Evolutionary conservation across 1,140 invertebrate species (phyloP), one percentile per base, ranked within the genome.

Genomic region (Schmidtea mediterranea): DNA sequence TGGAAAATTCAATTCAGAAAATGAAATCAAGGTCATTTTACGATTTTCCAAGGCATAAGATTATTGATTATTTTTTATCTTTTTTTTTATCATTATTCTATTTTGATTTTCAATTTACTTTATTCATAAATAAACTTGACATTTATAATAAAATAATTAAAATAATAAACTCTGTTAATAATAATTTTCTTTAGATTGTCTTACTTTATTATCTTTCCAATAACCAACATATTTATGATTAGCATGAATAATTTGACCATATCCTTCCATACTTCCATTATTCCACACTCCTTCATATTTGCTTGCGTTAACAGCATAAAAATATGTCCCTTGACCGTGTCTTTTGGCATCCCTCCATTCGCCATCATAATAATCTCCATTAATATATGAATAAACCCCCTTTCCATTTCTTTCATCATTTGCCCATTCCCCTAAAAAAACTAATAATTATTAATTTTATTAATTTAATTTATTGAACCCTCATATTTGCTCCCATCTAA

Each of bases 341-440:
- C 97, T 98, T 56, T 86, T 84, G 69, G 98, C 98, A 61, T 82
- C 84, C 63, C 84, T 84, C 92, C 92, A 99, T 63, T 98, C 90
- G 13, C 92, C 90, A 61, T 92, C 86, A 67, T 92, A 92, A 55
- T 73, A 79, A 16, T 97, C 72, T 12, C 90, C 90, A 63, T 98
- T 90, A 39, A 82, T 87, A 32, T 90, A 74, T 65, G 97, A 89
- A 59, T 83, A 87, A 51, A 90, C 62, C 50, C 92, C 92, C 63
- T 89, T 95, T 16, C 92, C 92, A n/a, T 79, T 81, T 37, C 92
- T 72, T 66, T 92, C 94, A 68, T 98, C 92, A 68, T 94, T 92
- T 67, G 97, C 97, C 92, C 92, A 98, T 67, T 99, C 92, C 10
- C 92, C 92, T 73, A 84, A 80, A 65, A 97, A 98, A 1, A 82